phyloP scores from a whole-genome alignment of 2,888 invertebrate species.

The Drosophila quinaria region DNA sequence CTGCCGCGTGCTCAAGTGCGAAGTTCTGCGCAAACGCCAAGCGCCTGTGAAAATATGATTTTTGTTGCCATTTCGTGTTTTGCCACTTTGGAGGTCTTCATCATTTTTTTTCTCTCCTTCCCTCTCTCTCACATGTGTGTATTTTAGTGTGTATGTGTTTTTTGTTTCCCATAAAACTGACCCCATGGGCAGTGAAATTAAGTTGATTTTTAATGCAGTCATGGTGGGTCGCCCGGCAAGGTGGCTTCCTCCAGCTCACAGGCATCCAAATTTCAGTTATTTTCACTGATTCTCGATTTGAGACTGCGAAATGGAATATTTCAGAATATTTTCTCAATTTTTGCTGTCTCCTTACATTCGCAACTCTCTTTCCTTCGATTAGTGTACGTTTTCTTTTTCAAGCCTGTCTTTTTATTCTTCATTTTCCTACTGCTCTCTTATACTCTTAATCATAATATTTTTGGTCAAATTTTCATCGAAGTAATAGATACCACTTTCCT shows the following conservation, averaged over 20 bases:
- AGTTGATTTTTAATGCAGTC: conserved; percentile 82
- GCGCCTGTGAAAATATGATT: conserved; percentile 83
- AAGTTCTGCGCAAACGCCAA: conserved; percentile 83
- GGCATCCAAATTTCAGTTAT: conserved; percentile 33
- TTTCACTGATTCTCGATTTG: conserved; percentile 9
- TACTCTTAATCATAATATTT: background rate
- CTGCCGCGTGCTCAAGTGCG: conserved; percentile 74
- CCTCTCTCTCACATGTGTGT: conserved; percentile 15
- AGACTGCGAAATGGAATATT: background rate
- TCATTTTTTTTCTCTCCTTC: conserved; percentile 46
- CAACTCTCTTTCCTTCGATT: background rate
- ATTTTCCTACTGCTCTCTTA: background rate
- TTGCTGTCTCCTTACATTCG: background rate
- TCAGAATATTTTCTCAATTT: background rate
- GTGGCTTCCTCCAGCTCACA: conserved; percentile 41
- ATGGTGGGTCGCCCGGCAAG: conserved; percentile 69
- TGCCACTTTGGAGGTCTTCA: conserved; percentile 83
- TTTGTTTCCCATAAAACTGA: conserved; percentile 80
- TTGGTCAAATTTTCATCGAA: background rate
- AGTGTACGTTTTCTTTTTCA: background rate
- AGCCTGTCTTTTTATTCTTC: background rate
- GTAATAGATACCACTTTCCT: background rate
- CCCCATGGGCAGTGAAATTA: conserved; percentile 83
- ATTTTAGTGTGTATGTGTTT: conserved; percentile 17
- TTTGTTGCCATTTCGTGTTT: conserved; percentile 82